Evolutionary conservation across 2,888 invertebrate genomes (phyloP).

Genomic region (Sminthurides aquaticus): DNA sequence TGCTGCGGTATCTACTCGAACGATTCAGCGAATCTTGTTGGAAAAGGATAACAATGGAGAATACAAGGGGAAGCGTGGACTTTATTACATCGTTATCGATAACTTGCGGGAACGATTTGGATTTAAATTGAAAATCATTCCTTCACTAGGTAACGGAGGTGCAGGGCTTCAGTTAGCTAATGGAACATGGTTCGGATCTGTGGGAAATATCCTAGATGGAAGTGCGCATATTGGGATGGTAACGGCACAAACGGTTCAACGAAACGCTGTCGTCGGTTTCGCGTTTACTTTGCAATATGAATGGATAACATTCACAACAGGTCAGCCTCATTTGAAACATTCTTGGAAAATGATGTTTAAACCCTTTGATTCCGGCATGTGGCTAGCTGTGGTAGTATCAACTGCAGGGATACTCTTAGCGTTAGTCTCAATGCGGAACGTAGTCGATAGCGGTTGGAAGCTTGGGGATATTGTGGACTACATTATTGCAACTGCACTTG

Average conservation of each 20-base stretch:
- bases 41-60: slow-evolving; percentile 11
- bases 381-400: slow-evolving; percentile 16
- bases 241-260: slow-evolving; percentile 24
- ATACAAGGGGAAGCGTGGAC: slow-evolving; percentile 20
- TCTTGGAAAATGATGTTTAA: slow-evolving; percentile 31
- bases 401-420: not conserved
- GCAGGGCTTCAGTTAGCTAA: slow-evolving; percentile 23
- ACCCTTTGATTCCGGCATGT: slow-evolving; percentile 26
- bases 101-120: slow-evolving; percentile 24
- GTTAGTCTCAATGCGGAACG: not conserved
- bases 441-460: not conserved
- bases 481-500: not conserved
- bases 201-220: slow-evolving; percentile 27
- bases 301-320: slow-evolving; percentile 36
- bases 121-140: slow-evolving; percentile 28
- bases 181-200: slow-evolving; percentile 34
- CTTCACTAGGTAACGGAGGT: slow-evolving; percentile 31
- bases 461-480: not conserved
- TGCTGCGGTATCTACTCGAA: slow-evolving; percentile 6
- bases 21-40: slow-evolving; percentile 7
- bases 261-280: slow-evolving; percentile 24
- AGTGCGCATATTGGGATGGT: slow-evolving; percentile 33
- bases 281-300: slow-evolving; percentile 31
- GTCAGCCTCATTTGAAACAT: slow-evolving; percentile 22
- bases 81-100: slow-evolving; percentile 27